Evolutionary conservation across 2,113 vertebrate species (phyloP), one percentile per base, ranked within the genome.

Genomic region (Toxotes chatareus): DNA sequence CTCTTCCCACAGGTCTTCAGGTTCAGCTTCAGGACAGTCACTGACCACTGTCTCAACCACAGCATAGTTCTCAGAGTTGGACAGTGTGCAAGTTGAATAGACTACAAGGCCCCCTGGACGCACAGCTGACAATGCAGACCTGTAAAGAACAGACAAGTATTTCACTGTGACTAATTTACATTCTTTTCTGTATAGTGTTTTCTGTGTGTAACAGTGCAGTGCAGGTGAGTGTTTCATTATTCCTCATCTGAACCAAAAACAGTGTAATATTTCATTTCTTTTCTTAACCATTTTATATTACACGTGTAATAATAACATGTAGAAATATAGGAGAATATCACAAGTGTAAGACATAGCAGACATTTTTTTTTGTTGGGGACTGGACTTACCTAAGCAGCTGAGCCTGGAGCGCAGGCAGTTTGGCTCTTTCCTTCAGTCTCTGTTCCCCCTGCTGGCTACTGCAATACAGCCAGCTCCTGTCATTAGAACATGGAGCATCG

Each of bases 61-160:
- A 21, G 93, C 86, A 0, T 93, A 94, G 93, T 99, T 99, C 86
- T 99, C 98, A 70, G 94, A 94, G 85, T 73, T 96, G 53, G 97
- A 99, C 53, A 99, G 93, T 0, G 98, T 99, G 88, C 98, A 99
- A 0, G 98, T 99, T 38, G 98, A 98, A 87, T 99, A 99, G 40
- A 99, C 96, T 56, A 99, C 89, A 0, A 90, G 79, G 5, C 98
- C 98, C 75, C 98, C 97, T 46, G 97, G 98, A 82, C 96, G 95
- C 61, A 99, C 92, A 0, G 96, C 96, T 79, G 94, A 92, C 83
- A 99, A 46, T 4, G 97, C 98, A 83, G 98, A 99, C 88, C 98
- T 99, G 93, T 13, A 82, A 31, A 51, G 32, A 51, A 13, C 4
- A 53, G 31, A 78, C 77, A 83, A 46, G 75, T 63, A 60, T 7